Conservation (phyloP, 2,797 vertebrate species). For the Sebastes itinus region DNA sequence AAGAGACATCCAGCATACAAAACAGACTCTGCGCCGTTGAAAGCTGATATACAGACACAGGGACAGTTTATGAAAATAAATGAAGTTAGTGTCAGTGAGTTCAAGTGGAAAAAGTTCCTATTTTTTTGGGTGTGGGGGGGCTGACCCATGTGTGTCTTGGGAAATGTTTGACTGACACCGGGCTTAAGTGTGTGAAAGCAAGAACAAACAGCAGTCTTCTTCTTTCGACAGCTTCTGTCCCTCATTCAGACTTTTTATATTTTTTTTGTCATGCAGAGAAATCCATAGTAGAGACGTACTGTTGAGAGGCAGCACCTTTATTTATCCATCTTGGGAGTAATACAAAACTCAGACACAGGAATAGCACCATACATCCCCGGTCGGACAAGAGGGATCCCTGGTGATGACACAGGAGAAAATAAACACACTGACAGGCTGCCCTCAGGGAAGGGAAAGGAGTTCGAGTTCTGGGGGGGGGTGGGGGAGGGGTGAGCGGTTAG, state of each 20-base stretch:
- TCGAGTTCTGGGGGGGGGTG: conserved; percentile 5
- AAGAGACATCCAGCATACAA: conserved; percentile 44
- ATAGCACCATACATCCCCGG: conserved; percentile 43
- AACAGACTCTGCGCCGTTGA: conserved; percentile 6
- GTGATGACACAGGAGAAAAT: conserved; percentile 76
- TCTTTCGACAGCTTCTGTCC: neutral
- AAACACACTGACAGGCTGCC: conserved; percentile 74
- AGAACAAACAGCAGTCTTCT: conserved; percentile 14
- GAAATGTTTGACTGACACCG: conserved; percentile 62
- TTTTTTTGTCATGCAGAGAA: conserved; percentile 1
- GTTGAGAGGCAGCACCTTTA: conserved; percentile 19
- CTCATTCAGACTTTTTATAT: neutral
- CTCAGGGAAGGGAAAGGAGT: conserved; percentile 59
- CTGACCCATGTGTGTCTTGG: conserved; percentile 47
- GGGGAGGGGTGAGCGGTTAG: conserved; percentile 17
- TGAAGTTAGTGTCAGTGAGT: conserved; percentile 54
- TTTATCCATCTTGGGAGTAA: conserved; percentile 29
- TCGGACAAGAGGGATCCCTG: conserved; percentile 59
- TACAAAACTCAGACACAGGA: conserved; percentile 41
- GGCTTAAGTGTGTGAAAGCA: conserved; percentile 49
- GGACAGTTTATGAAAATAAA: conserved; percentile 53
- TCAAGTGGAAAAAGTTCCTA: conserved; percentile 60
- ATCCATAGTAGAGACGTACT: neutral
- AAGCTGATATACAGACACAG: conserved; percentile 49
- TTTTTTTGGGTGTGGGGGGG: conserved; percentile 29